Conservation (phyloP, 2,797 vertebrate species). For the Champsocephalus esox region DNA sequence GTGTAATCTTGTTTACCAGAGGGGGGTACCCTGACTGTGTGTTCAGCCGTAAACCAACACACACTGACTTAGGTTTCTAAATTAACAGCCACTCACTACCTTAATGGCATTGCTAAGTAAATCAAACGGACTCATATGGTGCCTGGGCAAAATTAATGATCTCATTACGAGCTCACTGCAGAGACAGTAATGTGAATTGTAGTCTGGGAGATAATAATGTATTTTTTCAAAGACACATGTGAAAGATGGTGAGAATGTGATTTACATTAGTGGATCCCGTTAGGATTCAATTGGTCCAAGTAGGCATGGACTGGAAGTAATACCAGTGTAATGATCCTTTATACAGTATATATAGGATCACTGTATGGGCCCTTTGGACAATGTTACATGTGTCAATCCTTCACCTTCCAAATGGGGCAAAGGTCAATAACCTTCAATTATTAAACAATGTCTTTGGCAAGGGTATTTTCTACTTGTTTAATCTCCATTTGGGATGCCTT, state of each 20-base stretch:
- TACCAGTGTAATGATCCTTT: not conserved
- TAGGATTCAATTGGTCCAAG: not conserved
- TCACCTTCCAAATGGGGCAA: not conserved
- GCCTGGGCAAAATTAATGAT: constrained; percentile 51
- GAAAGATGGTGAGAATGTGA: not conserved
- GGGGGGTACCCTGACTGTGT: constrained; percentile 34
- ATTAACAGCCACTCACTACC: constrained; percentile 52
- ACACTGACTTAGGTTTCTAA: constrained; percentile 40
- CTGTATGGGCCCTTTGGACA: not conserved
- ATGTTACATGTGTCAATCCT: not conserved
- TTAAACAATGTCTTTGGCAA: not conserved
- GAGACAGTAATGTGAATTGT: constrained; percentile 14
- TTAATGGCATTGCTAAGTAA: constrained; percentile 60
- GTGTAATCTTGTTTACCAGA: constrained; percentile 50
- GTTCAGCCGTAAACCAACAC: constrained; percentile 14
- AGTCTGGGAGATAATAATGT: constrained; percentile 4
- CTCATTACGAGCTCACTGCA: constrained; percentile 51
- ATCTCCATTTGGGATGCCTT: not conserved
- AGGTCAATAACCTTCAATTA: not conserved
- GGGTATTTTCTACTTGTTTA: not conserved
- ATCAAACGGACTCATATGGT: constrained; percentile 46
- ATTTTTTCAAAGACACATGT: constrained; percentile 8
- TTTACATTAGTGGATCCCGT: not conserved
- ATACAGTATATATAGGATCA: not conserved
- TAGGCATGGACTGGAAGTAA: not conserved